A percentile compares a stretch with the other conserved stretches of the same genome.
These are phyloP conservation scores for Turdus rufiventris DNA, from an alignment of 2,113 vertebrate genomes.

Conservation along the genomic window DNA sequence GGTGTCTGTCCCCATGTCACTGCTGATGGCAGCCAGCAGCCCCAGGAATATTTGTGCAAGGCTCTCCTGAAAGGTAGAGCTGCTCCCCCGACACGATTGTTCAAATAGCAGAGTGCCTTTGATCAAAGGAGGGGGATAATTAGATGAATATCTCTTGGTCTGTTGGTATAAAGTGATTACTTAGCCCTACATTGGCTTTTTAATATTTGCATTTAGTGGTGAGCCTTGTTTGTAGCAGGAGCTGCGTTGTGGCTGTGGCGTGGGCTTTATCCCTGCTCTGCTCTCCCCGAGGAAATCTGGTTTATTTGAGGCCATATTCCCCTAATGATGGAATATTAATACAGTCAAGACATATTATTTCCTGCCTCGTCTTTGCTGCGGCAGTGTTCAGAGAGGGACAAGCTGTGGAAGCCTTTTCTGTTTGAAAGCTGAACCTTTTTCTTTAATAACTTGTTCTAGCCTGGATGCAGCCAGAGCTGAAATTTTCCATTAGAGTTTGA, in stretches of 20 bases:
- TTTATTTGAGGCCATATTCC: neutral
- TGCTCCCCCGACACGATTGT: neutral
- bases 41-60: neutral
- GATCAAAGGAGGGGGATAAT: neutral
- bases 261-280: neutral
- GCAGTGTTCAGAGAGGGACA: neutral
- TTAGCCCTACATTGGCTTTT: neutral
- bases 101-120: conserved; percentile 11
- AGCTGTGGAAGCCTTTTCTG: conserved; percentile 28
- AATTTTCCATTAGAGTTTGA: conserved; percentile 66
- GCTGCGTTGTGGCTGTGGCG: neutral
- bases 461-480: conserved; percentile 44
- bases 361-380: neutral
- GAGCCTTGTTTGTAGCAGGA: neutral
- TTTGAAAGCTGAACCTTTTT: conserved; percentile 43
- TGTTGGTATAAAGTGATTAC: neutral
- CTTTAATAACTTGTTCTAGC: conserved; percentile 46
- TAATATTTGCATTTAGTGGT: neutral
- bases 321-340: conserved; percentile 25
- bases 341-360: neutral
- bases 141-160: neutral
- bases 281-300: neutral
- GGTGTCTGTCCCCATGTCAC: neutral
- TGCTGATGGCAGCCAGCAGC: neutral
- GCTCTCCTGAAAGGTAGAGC: neutral